A percentile compares a stretch with the other conserved stretches of the same genome.
These are phyloP conservation scores for Pangasius krempfi DNA, from an alignment of 2,797 vertebrate species.

Conservation along the genomic window DNA sequence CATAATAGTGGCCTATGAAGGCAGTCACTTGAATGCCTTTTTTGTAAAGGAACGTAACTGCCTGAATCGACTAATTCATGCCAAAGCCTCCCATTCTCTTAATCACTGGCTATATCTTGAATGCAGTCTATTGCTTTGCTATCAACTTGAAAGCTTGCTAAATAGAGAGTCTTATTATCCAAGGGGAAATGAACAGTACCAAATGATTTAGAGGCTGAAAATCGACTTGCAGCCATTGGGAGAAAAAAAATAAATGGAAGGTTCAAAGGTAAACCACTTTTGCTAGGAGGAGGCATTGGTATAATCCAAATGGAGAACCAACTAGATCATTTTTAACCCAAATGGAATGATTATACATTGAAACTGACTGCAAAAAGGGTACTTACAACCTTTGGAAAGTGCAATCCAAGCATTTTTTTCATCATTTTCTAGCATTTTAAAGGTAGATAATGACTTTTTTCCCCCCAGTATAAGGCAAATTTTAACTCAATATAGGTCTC, in stretches of 20 bases:
- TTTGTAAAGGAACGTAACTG: background rate
- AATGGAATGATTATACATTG: background rate
- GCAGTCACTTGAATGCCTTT: background rate
- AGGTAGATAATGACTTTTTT: background rate
- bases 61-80: constrained; percentile 2
- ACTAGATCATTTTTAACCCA: constrained; percentile 1
- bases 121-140: background rate
- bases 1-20: background rate
- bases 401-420: background rate
- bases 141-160: background rate
- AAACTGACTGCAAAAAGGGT: background rate
- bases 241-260: background rate
- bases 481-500: background rate
- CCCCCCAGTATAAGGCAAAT: background rate
- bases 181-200: constrained; percentile 4
- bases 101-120: constrained; percentile 3
- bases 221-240: background rate
- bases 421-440: background rate
- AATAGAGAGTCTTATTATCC: background rate
- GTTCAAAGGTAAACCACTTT: constrained; percentile 21
- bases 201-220: constrained; percentile 27
- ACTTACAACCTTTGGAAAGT: background rate
- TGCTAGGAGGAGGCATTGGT: background rate
- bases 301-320: background rate
- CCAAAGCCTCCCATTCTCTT: background rate